phyloP scores from a whole-genome alignment of 2,797 vertebrate genomes.

The Mus minutoides region DNA sequence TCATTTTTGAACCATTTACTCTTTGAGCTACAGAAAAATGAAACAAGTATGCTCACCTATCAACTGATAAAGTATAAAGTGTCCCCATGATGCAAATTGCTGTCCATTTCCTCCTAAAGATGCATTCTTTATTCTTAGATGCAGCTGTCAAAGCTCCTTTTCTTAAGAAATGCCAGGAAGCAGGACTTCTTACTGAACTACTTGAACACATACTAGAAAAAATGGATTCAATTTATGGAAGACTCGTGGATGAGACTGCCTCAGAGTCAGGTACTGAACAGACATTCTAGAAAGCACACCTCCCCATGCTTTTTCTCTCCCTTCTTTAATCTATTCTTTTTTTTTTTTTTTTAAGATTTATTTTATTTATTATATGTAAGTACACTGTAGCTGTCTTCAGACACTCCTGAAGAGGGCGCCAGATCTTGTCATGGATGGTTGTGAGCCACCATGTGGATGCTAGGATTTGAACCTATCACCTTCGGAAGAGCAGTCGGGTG shows the following conservation, averaged over 20 bases:
- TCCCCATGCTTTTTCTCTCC: no score
- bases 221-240: constrained; percentile 84
- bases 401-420: no score
- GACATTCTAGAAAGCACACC: not conserved
- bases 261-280: constrained; percentile 85
- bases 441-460: no score
- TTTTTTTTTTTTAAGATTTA: no score
- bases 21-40: constrained; percentile 22
- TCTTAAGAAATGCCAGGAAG: constrained; percentile 87
- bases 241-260: constrained; percentile 84
- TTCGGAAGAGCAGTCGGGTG: no score
- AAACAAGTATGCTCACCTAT: not conserved
- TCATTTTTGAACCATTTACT: constrained; percentile 17
- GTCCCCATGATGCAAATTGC: not conserved
- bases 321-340: no score
- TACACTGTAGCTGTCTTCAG: no score
- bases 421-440: no score
- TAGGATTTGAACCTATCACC: no score
- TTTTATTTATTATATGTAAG: no score
- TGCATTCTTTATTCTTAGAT: constrained; percentile 60
- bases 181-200: constrained; percentile 86
- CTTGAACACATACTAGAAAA: constrained; percentile 87
- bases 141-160: constrained; percentile 80
- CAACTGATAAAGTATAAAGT: not conserved
- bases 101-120: constrained; percentile 50